Evolutionary conservation across 2,113 vertebrate species (phyloP).

Genomic region (Elachura formosa): DNA sequence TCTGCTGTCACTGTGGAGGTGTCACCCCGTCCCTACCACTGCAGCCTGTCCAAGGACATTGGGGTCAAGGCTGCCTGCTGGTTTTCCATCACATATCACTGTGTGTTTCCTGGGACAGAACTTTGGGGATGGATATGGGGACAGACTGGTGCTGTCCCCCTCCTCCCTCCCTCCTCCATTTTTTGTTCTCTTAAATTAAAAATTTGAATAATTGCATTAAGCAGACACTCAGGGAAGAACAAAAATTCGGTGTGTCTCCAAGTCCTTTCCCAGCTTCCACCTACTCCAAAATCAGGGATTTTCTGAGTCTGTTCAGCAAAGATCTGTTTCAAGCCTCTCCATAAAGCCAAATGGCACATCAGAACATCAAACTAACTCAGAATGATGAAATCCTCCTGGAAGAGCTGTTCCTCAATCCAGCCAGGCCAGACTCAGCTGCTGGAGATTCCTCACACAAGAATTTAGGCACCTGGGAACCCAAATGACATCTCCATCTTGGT

Average conservation of each 20-base stretch:
- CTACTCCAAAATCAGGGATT: not conserved
- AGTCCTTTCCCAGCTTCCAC: not conserved
- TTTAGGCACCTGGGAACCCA: not conserved
- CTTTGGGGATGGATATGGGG: not conserved
- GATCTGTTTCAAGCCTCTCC: not conserved
- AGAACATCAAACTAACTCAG: not conserved
- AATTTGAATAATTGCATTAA: not conserved
- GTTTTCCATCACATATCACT: not conserved
- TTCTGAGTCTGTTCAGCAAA: not conserved
- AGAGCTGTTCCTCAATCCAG: not conserved
- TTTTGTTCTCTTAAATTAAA: not conserved
- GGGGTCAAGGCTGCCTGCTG: not conserved
- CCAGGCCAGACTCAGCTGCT: rapidly evolving
- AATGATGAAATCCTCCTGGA: not conserved
- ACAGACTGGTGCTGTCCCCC: not conserved
- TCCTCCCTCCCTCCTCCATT: not conserved
- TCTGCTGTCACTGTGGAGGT: not conserved
- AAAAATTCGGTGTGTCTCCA: not conserved
- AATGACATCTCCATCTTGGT: not conserved
- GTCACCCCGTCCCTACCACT: rapidly evolving
- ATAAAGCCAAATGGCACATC: not conserved
- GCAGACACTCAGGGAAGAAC: not conserved
- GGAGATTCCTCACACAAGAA: not conserved
- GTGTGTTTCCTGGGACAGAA: not conserved
- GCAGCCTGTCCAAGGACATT: not conserved